Base-by-base conservation (phyloP, 2,888 invertebrate genomes). In the Diaperis boleti region DNA sequence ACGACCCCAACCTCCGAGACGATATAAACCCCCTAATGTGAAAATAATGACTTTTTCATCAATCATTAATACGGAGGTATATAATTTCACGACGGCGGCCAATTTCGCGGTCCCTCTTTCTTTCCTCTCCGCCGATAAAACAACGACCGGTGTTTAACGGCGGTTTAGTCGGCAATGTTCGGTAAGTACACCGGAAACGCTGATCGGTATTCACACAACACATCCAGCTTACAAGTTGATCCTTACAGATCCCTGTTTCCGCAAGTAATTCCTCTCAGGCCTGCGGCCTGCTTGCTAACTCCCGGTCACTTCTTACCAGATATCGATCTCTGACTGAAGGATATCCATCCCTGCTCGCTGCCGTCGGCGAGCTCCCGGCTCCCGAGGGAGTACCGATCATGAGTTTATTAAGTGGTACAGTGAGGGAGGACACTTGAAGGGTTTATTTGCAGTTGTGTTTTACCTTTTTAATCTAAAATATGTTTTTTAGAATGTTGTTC, bases 211-310 rank as follows among this genome's bases (percentile, higher is more conserved):
- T 77, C 77, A 75, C 74, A 73, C 72, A 76, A 77, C 77, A 77
- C 73, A 71, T 66, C 72, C 60, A 74, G 76, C 77, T 79, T 77
- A 78, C 75, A 74, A 74, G 73, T 76, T 78, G 76, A 78, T 78
- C 78, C 76, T 68, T 69, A 70, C 72, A 76, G 74, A 79, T 78
- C 77, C 78, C 75, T 69, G 74, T 77, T 77, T 79, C 77, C 78
- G 76, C 75, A 74, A 77, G 77, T 77, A 76, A 76, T 78, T 74
- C 76, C 74, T 72, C 68, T 69, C 72, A 72, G 75, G 72, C 77
- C 70, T 73, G 66, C 66, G 76, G 76, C 72, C 71, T 72, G 69
- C 70, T 69, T 69, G 74, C 72, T 71, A 74, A 74, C 68, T 74
- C 76, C 68, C 71, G 71, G 74, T 76, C 74, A 76, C 73, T 75